Evolutionary conservation across 2,797 vertebrate species (phyloP), one percentile per base, ranked within the genome.

Genomic region (Coccyzus lansbergi): DNA sequence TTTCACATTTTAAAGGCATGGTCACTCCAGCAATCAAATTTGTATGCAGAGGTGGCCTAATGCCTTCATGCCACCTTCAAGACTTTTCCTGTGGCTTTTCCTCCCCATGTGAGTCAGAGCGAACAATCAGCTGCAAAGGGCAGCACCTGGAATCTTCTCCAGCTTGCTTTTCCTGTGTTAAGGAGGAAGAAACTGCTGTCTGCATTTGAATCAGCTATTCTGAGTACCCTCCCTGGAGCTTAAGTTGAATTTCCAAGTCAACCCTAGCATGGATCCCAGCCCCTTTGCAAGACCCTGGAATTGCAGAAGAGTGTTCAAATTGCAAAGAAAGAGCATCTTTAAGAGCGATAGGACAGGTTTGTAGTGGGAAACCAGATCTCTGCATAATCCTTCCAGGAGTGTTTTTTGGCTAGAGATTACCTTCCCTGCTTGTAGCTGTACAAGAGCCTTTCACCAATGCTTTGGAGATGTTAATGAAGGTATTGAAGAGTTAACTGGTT

Each of bases 391-490:
- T 60, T 58, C 12, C 26, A 49, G 33, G 36, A 58, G 31, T 60
- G 93, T 55, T 52, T 8, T 70, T 83, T 83, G 53, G 19, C 68
- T 77, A 26, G 15, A 70, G 33, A 12, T 74, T 74, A 38, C 12
- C 51, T 87, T 58, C 9, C 19, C 2, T 83, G 5, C 42, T 77
- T 74, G 51, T 77, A 70, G 28, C 29, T 85, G 11, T 62, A 22
- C 4, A 12, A 26, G 26, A 60, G 15, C 60, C 40, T 92, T 88
- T 94, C 24, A 84, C 29, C 12, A 63, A 24, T 60, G n/a, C 71
- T 91, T 94, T 95, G 15, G 49, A 95, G 59, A 71, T 92, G 79
- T 82, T 90, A 76, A 93, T 76, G 77, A 88, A 78, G 19, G 42
- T 88, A 15, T 60, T 62, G 19, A 86, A 75, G n/a, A 81, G 34